A percentile compares a stretch with the other conserved stretches of the same genome.
phyloP scores from a whole-genome alignment of 2,888 invertebrate genomes.

The Phortica okadai region DNA sequence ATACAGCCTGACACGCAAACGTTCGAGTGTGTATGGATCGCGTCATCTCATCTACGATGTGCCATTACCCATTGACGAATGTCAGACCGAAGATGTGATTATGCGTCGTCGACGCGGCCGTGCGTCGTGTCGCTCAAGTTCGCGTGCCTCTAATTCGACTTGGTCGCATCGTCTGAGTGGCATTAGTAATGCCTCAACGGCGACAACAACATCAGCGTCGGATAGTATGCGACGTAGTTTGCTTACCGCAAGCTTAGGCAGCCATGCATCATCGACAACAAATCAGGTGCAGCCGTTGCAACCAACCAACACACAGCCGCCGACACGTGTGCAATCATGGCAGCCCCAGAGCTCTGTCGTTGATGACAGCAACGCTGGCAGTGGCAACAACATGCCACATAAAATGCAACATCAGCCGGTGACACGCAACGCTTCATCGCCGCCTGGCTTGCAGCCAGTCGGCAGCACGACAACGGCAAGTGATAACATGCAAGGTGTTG shows the following conservation, averaged over 20 bases:
- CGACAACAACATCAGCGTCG: slow-evolving; percentile 57
- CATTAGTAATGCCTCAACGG: slow-evolving; percentile 60
- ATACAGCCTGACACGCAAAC: slow-evolving; percentile 75
- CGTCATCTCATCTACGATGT: slow-evolving; percentile 81
- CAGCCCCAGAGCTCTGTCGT: slow-evolving; percentile 59
- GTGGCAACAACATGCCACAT: slow-evolving; percentile 16
- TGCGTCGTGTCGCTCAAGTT: slow-evolving; percentile 52
- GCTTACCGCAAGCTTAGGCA: slow-evolving; percentile 66
- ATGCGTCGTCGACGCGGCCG: slow-evolving; percentile 67
- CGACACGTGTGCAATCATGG: slow-evolving; percentile 72
- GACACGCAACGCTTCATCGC: slow-evolving; percentile 78
- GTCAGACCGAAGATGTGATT: slow-evolving; percentile 78
- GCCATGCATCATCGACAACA: slow-evolving; percentile 56
- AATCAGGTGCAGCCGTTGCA: slow-evolving; percentile 23
- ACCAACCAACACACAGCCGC: slow-evolving; percentile 35
- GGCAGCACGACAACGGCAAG: slow-evolving; percentile 10
- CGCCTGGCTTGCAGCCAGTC: slow-evolving; percentile 69
- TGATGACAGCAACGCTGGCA: not conserved
- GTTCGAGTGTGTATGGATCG: slow-evolving; percentile 78
- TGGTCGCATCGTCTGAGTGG: slow-evolving; percentile 65
- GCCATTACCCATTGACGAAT: slow-evolving; percentile 80
- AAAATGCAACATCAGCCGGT: slow-evolving; percentile 73
- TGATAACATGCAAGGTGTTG: not conserved
- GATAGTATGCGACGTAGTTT: slow-evolving; percentile 65
- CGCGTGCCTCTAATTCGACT: slow-evolving; percentile 49